Evolutionary conservation across 2,797 vertebrate genomes (phyloP), one percentile per base, ranked within the genome.

Genomic region (Triplophysa bombifrons): DNA sequence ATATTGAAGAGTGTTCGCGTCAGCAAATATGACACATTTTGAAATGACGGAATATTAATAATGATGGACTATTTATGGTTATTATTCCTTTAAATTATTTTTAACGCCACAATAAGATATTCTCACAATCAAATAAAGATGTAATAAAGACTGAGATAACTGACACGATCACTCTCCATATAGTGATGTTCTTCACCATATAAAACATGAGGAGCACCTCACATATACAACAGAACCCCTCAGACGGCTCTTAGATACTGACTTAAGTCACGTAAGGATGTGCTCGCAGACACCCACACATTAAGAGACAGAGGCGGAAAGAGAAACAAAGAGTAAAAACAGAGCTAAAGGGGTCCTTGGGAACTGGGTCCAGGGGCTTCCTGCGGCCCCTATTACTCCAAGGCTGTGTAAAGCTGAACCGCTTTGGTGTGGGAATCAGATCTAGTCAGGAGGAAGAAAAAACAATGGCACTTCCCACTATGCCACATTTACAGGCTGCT

Each of bases 391-490:
- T 90, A 91, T 91, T 55, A 20, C 88, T 71, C 81, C 85, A 86
- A 82, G 83, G 83, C 77, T 88, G 88, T 74, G 87, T 86, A 3
- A 91, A 92, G 93, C 93, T 92, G 93, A 92, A 94, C 91, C 94
- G 95, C 92, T 95, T 98, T 98, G 96, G 96, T 96, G 90, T 99
- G 97, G 97, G 97, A 99, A 98, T 96, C 94, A 92, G 93, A 92
- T 94, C 95, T 93, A 90, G 95, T 94, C 88, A 93, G 92, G 93
- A 95, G 95, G 95, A 98, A 95, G 93, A 93, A 93, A 94, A 96
- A 94, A 99, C 97, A 99, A 99, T 99, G 94, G 96, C 93, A 95
- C 95, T 98, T 98, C 96, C 96, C 94, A 92, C 91, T 93, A 94
- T 96, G 94, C 94, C 94, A 93, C 92, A 93, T 96, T 94, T 93